Base-by-base conservation (phyloP, 1,140 invertebrate species). In the Nephotettix cincticeps region DNA sequence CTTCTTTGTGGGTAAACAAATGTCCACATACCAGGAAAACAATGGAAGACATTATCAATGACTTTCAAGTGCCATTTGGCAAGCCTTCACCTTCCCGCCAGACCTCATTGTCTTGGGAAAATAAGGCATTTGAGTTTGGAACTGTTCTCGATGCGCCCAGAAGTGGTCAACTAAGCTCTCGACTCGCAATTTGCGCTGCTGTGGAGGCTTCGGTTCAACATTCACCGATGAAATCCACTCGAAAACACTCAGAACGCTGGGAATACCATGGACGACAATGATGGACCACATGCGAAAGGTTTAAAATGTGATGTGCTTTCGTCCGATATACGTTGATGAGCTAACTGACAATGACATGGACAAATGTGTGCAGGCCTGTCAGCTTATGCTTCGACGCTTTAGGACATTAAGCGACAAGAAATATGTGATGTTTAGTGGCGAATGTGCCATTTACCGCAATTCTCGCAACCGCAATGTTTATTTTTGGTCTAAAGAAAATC, bases 21-120 rank as follows among this genome's bases (percentile, higher is more conserved):
- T n/a, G 47, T 51, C 47, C 47, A 51, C 47, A 51, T 51, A 51
- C 21, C 47, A 51, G 47, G 47, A 51, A 51, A 51, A 51, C n/a
- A n/a, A 21, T 51, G 47, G 47, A 51, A 51, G 47, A 51, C 21
- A 21, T n/a, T 51, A 51, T 51, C 3, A 51, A 51, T 51, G 47
- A 51, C 47, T 36, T 36, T 51, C 6, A 11, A 2, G n/a, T n/a
- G 47, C 14, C 6, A 51, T 51, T 51, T 21, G 21, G 19, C 3
- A 51, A 51, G n/a, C 47, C 47, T 51, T 51, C n/a, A 51, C 47
- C 47, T 9, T 51, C 47, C 21, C 21, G 47, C n/a, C n/a, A 51
- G 3, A n/a, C n/a, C 19, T 6, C 32, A 51, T 9, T 40, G 17
- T 9, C 36, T 40, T 40, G 36, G 36, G 36, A 40, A 40, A 40